Base-by-base conservation (phyloP, 1,140 invertebrate genomes). In the Limonius californicus region DNA sequence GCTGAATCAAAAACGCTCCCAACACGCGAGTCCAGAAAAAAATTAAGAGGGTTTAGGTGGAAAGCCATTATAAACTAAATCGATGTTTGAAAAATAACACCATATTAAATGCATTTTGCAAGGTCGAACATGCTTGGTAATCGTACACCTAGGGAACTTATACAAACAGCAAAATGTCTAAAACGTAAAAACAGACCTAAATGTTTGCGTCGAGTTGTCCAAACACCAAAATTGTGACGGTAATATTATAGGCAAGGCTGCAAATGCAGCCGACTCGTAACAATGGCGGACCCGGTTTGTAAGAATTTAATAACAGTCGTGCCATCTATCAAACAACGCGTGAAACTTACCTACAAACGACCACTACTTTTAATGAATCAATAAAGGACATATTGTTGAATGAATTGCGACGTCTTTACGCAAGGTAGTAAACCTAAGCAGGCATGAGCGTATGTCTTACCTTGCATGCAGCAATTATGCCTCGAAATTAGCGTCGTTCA, bases 201-300 rank as follows among this genome's bases (percentile, higher is more conserved):
- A 56, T 60, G 42, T 54, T 65, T 30, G 32, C 53, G 43, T 54
- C 23, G 58, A 59, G 27, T 61, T 32, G 9, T 59, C 21, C 47
- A 59, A 58, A 57, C 63, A 64, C 65, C 54, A 68, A 55, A 63
- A 67, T 59, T 68, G 62, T 71, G 67, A 57, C 32, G 39, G 45
- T 66, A 69, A 65, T 68, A 55, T 72, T 67, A 18, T 58, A 71
- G 66, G 65, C 66, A 74, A 66, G 69, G 70, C 69, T 68, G 69
- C 64, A 74, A 73, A 67, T 69, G 65, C 70, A 68, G 71, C 71
- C 70, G 65, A 70, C 68, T 70, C 61, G 66, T 60, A 74, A 74
- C 70, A 73, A 74, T 74, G 71, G 72, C 72, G 72, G 70, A 72
- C 72, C 71, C 67, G 72, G 70, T 73, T 60, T 60, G 58, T 60